Base-by-base conservation (phyloP, 2,797 vertebrate genomes). In the Bucorvus abyssinicus region DNA sequence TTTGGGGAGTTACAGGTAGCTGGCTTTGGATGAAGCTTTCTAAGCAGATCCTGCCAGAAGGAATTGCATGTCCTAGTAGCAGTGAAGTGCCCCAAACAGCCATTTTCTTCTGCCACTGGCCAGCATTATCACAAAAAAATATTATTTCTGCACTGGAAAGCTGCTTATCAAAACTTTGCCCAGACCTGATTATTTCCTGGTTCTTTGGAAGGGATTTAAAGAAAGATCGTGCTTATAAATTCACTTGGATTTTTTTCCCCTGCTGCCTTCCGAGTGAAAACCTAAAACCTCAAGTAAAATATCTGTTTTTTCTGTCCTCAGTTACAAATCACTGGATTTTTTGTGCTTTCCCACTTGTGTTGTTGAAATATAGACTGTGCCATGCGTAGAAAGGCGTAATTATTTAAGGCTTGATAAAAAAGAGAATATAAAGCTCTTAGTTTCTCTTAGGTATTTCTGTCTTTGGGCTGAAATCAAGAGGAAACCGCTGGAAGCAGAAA, bases 311-410 rank as follows among this genome's bases (percentile, higher is more conserved):
- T 76, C 32, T 63, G 49, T 80, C 50, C 88, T 87, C 34, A 3
- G 42, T 87, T 89, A 65, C 69, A 80, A 71, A 44, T 93, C 65
- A 19, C 30, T 69, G 71, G 76, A 92, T 89, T 92, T 93, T 78
- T 14, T 65, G 53, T 84, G 50, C 50, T 92, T 93, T 89, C 50
- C 68, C 73, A 47, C 60, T 83, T 83, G 24, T 40, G 60, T 65
- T 91, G 50, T 88, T 91, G 68, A 92, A 80, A 89, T 89, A 87
- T 23, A 76, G 83, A 29, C 59, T 77, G 40, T 88, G 61, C 63
- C 65, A 44, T 1, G 3, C 59, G 70, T 65, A 65, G 59, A 44
- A 91, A 92, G 49, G 59, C 44, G 6, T 79, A 73, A 84, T 90
- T 90, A 73, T n/a, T 76, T 75, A 75, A 90, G 36, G 30, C 42